Base-by-base conservation (phyloP, 1,140 invertebrate species). In the Hyles vespertilio region DNA sequence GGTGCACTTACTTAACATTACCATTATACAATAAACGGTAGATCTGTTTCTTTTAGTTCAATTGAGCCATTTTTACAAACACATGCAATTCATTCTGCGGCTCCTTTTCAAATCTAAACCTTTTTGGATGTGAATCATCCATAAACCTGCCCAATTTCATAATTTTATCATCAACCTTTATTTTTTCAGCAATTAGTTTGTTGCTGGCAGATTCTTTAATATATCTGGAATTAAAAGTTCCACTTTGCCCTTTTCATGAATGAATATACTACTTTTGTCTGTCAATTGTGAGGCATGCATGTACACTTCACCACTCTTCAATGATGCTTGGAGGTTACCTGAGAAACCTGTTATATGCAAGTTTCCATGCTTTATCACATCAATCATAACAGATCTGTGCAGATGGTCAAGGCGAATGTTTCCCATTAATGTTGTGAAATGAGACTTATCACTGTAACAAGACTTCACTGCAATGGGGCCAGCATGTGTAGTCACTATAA, bases 11-110 rank as follows among this genome's bases (percentile, higher is more conserved):
- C 3, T 8, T 46, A 48, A 48, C n/a, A 48, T n/a, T 12, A 48
- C 10, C 10, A 48, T 52, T 70, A 84, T 45, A 85, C n/a, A 53
- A 79, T 69, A 61, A 87, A 84, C 36, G 84, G 82, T 62, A 80
- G 56, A 57, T 79, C 65, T 60, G 86, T 84, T 57, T 89, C 81
- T 67, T 88, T 89, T 34, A 90, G 70, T 45, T 89, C 87, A 68
- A 90, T 87, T 5, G 81, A 83, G 40, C 89, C 89, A 79, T 90
- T 90, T 66, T 82, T 87, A 77, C 89, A 90, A 12, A 89, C 89
- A 72, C 80, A 54, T 89, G 79, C 50, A 90, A 69, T 58, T 90
- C 88, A 70, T 84, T 76, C 10, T 79, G 70, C 2, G 70, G 75
- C 51, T 83, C 75, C 47, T 78, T 76, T 59, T 90, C 85, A 77